Evolutionary conservation across 2,797 vertebrate species (phyloP).

Genomic region (Salarias fasciatus): DNA sequence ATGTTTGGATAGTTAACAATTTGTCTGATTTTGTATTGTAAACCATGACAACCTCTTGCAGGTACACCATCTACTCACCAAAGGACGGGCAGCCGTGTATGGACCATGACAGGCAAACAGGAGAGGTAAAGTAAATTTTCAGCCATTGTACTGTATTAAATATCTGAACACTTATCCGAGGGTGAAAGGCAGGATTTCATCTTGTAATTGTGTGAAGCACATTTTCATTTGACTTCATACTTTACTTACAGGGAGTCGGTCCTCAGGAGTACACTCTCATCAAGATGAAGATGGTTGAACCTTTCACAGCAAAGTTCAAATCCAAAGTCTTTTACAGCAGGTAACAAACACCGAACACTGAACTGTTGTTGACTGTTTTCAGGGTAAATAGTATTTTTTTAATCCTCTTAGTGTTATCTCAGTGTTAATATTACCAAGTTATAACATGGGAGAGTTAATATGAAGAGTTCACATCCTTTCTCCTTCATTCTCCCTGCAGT

Average conservation of each 20-base stretch:
- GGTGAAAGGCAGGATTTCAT: no score
- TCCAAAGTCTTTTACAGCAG: constrained; percentile 83
- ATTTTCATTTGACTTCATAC: background rate
- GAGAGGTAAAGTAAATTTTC: constrained; percentile 85
- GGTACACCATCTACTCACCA: constrained; percentile 97
- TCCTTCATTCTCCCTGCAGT: constrained; percentile 72
- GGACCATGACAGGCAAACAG: constrained; percentile 99
- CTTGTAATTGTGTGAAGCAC: background rate
- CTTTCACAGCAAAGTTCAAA: constrained; percentile 93
- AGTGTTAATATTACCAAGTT: no score
- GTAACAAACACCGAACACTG: constrained; percentile 40
- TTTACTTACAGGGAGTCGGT: constrained; percentile 88
- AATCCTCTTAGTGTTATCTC: no score
- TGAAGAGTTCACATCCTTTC: background rate
- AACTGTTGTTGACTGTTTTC: no score
- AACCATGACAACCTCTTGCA: constrained; percentile 62
- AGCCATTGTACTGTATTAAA: background rate
- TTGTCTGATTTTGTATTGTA: background rate
- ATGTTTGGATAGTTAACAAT: background rate
- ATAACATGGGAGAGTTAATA: no score
- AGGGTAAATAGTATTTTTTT: no score
- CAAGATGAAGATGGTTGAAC: constrained; percentile 96
- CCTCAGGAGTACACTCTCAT: constrained; percentile 97
- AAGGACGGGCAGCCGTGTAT: constrained; percentile 98
- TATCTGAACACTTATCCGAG: no score